These are phyloP conservation scores for Chionomys nivalis DNA, from an alignment of 2,113 vertebrate species.

Conservation along the genomic window DNA sequence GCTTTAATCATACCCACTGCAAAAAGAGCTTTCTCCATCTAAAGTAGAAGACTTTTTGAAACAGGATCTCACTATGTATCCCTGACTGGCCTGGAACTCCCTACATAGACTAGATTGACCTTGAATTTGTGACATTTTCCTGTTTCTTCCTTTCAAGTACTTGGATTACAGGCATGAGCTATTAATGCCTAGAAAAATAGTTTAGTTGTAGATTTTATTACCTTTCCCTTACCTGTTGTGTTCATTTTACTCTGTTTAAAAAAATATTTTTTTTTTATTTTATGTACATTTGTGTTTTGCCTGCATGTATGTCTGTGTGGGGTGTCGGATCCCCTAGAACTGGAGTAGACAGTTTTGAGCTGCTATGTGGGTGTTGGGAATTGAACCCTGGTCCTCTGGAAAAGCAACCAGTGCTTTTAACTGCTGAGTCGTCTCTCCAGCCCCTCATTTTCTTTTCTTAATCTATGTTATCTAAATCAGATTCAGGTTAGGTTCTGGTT, in stretches of 20 bases:
- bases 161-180: not conserved
- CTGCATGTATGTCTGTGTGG: not conserved
- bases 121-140: not conserved
- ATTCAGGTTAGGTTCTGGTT: not conserved
- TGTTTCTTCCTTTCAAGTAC: not conserved
- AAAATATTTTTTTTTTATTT: not conserved
- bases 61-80: not conserved
- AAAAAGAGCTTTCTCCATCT: not conserved
- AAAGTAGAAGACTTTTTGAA: not conserved
- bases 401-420: not conserved
- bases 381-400: not conserved
- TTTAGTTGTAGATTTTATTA: constrained; percentile 4
- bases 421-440: not conserved
- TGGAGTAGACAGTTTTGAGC: not conserved
- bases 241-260: not conserved
- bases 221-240: not conserved
- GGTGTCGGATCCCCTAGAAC: not conserved
- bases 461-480: constrained; percentile 5
- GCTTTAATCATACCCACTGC: not conserved
- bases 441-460: not conserved
- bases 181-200: not conserved
- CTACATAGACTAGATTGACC: not conserved
- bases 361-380: not conserved
- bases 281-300: not conserved
- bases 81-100: not conserved